Percentiles rank a stretch among this genome's conserved stretches.
Evolutionary conservation across 1,140 invertebrate species (phyloP).

Genomic region (Pollicipes pollicipes): DNA sequence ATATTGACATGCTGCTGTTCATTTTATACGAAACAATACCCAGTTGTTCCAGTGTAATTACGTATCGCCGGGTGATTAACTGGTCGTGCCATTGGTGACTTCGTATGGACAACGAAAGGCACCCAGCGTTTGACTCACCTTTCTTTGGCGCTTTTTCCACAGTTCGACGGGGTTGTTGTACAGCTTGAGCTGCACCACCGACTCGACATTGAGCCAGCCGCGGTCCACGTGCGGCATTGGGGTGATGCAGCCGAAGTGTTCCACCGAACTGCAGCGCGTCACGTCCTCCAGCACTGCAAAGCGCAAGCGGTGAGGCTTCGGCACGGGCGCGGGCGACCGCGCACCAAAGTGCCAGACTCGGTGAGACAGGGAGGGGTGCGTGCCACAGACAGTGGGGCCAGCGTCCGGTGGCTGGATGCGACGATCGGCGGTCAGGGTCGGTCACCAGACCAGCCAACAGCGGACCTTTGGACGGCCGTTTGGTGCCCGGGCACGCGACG

Average conservation of each 20-base stretch:
- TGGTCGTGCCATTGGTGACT: no score
- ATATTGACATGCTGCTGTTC: no score
- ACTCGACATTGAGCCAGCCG: constrained; percentile 75
- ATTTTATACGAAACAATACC: no score
- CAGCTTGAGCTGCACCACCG: constrained; percentile 69
- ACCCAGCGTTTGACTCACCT: no score
- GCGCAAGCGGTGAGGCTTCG: background rate
- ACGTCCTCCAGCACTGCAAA: constrained; percentile 5
- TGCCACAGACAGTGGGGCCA: no score
- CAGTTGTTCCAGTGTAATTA: no score
- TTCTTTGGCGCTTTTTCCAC: constrained; percentile 53
- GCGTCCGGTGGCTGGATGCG: background rate
- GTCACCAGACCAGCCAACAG: background rate
- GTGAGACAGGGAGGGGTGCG: no score
- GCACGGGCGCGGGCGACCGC: background rate
- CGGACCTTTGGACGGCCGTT: no score
- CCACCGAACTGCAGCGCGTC: constrained; percentile 8
- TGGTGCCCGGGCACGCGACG: background rate
- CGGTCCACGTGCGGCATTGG: constrained; percentile 43
- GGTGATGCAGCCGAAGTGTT: constrained; percentile 44
- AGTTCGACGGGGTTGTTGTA: constrained; percentile 60
- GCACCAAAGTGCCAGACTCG: no score
- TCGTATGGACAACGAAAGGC: no score
- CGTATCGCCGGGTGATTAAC: no score
- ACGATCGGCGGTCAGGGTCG: background rate